phyloP scores from a whole-genome alignment of 2,888 invertebrate genomes.

The Frankliniella fusca region DNA sequence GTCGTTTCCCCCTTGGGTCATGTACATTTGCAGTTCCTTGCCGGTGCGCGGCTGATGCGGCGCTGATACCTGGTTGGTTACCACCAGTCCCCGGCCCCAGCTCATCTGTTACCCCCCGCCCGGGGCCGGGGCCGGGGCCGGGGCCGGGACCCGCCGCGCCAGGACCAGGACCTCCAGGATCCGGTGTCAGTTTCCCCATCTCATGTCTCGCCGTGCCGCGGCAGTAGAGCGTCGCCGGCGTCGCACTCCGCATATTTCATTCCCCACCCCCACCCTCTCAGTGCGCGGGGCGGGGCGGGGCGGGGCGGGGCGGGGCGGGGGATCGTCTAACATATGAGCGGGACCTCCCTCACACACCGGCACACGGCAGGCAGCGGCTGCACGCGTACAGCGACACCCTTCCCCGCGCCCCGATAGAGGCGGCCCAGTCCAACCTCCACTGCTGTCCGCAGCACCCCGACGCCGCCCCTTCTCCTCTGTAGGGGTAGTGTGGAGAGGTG shows the following conservation, averaged over 20 bases:
- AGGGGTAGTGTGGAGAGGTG: not conserved
- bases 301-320: not conserved
- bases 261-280: conserved; percentile 33
- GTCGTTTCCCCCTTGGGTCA: no score
- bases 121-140: not conserved
- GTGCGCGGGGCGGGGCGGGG: not conserved
- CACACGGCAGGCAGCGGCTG: not conserved
- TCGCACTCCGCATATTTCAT: conserved; percentile 8
- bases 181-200: not conserved
- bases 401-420: not conserved
- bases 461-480: no score
- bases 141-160: no score
- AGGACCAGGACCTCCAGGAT: not conserved
- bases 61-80: conserved; percentile 17
- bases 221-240: not conserved
- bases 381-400: conserved; percentile 32
- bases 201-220: not conserved
- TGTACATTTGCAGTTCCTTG: no score
- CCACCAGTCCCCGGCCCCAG: conserved; percentile 24
- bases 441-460: no score
- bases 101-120: not conserved
- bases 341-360: not conserved
- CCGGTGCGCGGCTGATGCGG: not conserved
- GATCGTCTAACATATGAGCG: not conserved
- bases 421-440: no score